Evolutionary conservation across 2,113 vertebrate genomes (phyloP), one percentile per base, ranked within the genome.

Genomic region (Cacatua alba): DNA sequence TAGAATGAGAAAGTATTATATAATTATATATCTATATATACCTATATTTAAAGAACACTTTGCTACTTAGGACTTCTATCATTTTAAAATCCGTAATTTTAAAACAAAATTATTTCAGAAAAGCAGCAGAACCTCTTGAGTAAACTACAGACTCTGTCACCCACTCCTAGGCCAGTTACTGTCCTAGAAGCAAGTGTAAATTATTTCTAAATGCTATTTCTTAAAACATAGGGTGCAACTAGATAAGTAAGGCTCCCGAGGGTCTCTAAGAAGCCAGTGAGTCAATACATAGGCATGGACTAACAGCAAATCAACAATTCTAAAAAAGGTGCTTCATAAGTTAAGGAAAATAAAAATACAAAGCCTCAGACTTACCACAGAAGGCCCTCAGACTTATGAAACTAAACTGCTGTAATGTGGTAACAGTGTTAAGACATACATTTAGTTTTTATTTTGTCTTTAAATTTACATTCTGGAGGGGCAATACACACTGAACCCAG

Each of bases 291-390:
- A 96, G 93, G 93, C 94, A 97, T 95, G 97, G 93, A 97, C 97
- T 97, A 98, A 98, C 96, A 98, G 96, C 62, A 80, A 95, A 94
- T 85, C 49, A 93, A 93, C 86, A 81, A 57, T 72, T 88, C 88
- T 96, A 88, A 74, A 95, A 95, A 97, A 97, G 94, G 93, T 98
- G 97, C 97, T 98, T 97, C 96, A 92, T 96, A 93, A 95, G 96
- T 98, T 98, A 98, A 96, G 97, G 97, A 98, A 98, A 98, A 98
- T 95, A 97, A 97, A 92, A 97, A 94, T 52, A 78, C 46, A 97
- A 96, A 96, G 95, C 95, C 96, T 97, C 92, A 97, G 86, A 94
- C 94, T 95, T 96, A 96, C 82, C 94, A 81, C 82, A 96, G 92
- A 95, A 97, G 96, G 94, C 91, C 97, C 95, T 97, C 91, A 94